These are phyloP conservation scores for Sycobia sp. DNA, from an alignment of 1,140 invertebrate species.

Conservation along the genomic window DNA sequence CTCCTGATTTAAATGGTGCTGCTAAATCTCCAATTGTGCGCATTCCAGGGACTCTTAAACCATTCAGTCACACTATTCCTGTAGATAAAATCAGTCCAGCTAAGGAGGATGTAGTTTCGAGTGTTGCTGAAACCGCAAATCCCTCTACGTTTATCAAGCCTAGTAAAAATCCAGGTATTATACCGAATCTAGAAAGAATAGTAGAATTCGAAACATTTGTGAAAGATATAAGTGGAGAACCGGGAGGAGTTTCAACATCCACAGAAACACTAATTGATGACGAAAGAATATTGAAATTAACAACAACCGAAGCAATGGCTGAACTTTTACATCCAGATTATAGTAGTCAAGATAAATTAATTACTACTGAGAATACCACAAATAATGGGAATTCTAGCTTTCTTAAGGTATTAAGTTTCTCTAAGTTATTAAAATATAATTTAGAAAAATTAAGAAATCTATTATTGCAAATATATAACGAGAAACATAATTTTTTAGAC, in stretches of 20 bases:
- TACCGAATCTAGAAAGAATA: conserved; percentile 36
- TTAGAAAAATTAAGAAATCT: too few species aligned
- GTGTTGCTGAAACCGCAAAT: background rate
- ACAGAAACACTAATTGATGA: conserved; percentile 37
- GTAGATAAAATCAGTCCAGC: conserved; percentile 68
- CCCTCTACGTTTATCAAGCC: background rate
- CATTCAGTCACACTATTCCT: conserved; percentile 68
- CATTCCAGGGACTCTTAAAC: conserved; percentile 51
- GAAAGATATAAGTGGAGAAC: conserved; percentile 31
- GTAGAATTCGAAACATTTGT: conserved; percentile 45
- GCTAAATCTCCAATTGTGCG: conserved; percentile 50
- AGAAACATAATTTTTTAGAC: too few species aligned
- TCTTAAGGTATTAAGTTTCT: conserved; percentile 45
- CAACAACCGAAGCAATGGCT: conserved; percentile 42
- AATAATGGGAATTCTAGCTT: conserved; percentile 50
- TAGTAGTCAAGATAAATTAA: conserved; percentile 41
- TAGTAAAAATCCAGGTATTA: background rate
- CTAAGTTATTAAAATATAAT: too few species aligned
- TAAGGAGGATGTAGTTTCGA: conserved; percentile 5
- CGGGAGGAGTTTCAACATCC: conserved; percentile 17
- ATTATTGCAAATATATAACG: too few species aligned
- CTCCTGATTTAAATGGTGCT: conserved; percentile 62
- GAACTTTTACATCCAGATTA: conserved; percentile 40
- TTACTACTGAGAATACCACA: background rate
- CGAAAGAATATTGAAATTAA: conserved; percentile 28